Percentiles rank a stretch among this genome's conserved stretches.
Conservation (phyloP, 2,797 vertebrate genomes). For the Jordanella pulchra region DNA sequence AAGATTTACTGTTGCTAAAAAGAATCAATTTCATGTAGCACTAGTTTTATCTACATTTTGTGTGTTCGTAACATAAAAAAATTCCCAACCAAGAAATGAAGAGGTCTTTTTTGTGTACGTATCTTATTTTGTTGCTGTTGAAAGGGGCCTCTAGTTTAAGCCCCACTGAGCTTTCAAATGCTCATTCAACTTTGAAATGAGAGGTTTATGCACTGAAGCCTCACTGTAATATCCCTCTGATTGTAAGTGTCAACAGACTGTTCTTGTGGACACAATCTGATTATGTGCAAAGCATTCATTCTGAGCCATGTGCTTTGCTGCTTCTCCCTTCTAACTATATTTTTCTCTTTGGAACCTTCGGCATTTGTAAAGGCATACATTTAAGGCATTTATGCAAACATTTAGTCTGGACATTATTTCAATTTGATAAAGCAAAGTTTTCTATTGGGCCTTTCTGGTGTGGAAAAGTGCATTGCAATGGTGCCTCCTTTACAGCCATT, state of each 20-base stretch:
- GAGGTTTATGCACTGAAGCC: slow-evolving; percentile 14
- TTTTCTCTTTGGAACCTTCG: background rate
- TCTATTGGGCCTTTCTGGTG: background rate
- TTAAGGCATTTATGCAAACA: background rate
- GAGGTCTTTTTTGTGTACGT: background rate
- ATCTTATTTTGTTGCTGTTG: background rate
- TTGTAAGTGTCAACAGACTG: slow-evolving; percentile 7
- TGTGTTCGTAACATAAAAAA: background rate
- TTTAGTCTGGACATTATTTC: background rate
- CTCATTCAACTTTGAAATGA: slow-evolving; percentile 24
- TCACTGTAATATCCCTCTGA: background rate
- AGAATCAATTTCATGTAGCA: background rate
- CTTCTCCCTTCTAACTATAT: background rate
- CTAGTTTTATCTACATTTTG: background rate
- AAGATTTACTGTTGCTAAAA: background rate
- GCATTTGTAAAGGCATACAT: background rate
- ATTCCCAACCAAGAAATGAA: background rate
- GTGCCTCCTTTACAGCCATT: background rate
- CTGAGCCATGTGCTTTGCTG: background rate
- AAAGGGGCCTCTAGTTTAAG: slow-evolving; percentile 7
- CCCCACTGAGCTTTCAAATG: slow-evolving; percentile 14
- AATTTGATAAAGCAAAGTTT: background rate
- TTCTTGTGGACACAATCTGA: background rate
- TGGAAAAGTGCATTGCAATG: background rate
- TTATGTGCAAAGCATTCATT: background rate